Conservation (phyloP, 2,888 invertebrate species). For the Nezara viridula region DNA sequence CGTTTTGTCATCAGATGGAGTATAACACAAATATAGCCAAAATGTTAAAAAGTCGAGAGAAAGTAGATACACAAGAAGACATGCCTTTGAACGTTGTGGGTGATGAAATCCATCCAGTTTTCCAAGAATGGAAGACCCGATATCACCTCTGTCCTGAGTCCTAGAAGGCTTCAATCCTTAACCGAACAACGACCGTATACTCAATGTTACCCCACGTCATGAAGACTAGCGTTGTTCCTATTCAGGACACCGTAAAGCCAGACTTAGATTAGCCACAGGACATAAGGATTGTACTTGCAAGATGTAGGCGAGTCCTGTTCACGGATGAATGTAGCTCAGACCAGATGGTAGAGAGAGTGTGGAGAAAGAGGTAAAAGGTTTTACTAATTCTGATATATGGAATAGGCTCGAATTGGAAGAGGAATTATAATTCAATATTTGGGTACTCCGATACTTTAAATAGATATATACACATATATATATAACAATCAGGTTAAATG, state of each 20-base stretch:
- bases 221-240: neutral
- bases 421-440: too few relatives aligned
- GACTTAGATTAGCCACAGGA: neutral
- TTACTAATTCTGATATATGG: neutral
- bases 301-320: neutral
- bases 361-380: neutral
- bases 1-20: neutral
- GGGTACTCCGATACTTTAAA: too few relatives aligned
- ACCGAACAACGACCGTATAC: neutral
- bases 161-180: neutral
- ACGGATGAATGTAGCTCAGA: neutral
- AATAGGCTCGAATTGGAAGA: neutral
- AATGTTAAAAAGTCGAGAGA: neutral
- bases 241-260: neutral
- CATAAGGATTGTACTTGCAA: neutral
- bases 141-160: neutral
- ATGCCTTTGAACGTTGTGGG: too few relatives aligned
- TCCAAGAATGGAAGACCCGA: too few relatives aligned
- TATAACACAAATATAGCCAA: neutral
- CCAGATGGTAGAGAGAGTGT: neutral
- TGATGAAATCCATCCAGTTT: too few relatives aligned
- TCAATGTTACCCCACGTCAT: neutral
- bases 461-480: too few relatives aligned
- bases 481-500: too few relatives aligned
- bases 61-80: neutral